These are phyloP conservation scores for Enteromius radiatus DNA, from an alignment of 2,797 vertebrate species.

Conservation along the genomic window DNA sequence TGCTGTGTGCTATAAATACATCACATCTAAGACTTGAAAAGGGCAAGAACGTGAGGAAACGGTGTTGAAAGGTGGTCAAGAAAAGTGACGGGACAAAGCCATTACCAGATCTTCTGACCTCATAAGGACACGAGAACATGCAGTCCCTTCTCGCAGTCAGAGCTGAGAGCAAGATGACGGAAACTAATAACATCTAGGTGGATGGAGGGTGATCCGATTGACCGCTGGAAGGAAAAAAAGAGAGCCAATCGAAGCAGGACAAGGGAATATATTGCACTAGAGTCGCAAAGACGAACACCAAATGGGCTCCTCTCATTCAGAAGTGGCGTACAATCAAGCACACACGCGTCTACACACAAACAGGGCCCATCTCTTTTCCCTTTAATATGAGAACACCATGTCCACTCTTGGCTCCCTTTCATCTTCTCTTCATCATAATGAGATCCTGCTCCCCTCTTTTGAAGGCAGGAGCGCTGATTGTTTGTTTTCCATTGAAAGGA, in stretches of 20 bases:
- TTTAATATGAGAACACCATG: conserved; percentile 72
- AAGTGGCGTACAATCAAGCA: conserved; percentile 55
- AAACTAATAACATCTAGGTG: conserved; percentile 32
- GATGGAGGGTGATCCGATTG: conserved; percentile 30
- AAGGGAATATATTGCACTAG: conserved; percentile 18
- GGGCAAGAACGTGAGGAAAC: conserved; percentile 21
- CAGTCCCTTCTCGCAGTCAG: not conserved
- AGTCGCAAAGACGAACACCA: conserved; percentile 64
- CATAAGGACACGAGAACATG: conserved; percentile 10
- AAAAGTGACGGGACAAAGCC: conserved; percentile 35
- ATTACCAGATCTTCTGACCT: conserved; percentile 37
- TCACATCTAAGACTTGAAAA: conserved; percentile 19
- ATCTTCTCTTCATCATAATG: conserved; percentile 76
- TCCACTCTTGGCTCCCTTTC: conserved; percentile 73
- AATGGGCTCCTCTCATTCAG: conserved; percentile 39
- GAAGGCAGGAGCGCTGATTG: conserved; percentile 72
- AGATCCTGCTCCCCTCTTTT: conserved; percentile 68
- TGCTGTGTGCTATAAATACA: conserved; percentile 17
- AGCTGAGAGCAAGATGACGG: conserved; percentile 10
- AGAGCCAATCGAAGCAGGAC: conserved; percentile 67
- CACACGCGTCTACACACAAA: conserved; percentile 58
- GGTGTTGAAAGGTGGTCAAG: conserved; percentile 26
- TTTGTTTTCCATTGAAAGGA: conserved; percentile 74
- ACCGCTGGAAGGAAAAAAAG: conserved; percentile 46
- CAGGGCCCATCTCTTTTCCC: conserved; percentile 63